Evolutionary conservation across 2,888 invertebrate species (phyloP), one percentile per base, ranked within the genome.

Genomic region (Tenthredo mesomela): DNA sequence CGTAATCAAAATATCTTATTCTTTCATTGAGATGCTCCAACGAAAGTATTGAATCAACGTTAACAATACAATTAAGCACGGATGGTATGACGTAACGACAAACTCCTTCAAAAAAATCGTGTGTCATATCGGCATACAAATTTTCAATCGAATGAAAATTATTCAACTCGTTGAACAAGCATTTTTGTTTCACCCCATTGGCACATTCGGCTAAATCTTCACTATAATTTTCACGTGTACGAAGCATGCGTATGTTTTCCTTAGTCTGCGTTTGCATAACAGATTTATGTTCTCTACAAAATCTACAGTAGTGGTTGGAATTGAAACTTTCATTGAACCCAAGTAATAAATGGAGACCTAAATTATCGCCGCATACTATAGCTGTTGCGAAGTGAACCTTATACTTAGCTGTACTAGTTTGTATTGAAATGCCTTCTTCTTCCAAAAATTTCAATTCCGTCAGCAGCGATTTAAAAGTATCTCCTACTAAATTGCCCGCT

Each of bases 281-380:
- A 4, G 21, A 18, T 33, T 70, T 70, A 33, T 70, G 33, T 29
- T 29, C 33, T 33, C 33, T 25, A 33, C 70, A 70, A 37, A 37
- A 33, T 18, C 70, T 29, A 18, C 70, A 70, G 18, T 25, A 25
- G 37, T 70, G 37, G 12, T 75, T 21, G 18, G 88, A 85, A 29
- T 85, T 84, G 71, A 88, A 89, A 70, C 86, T 82, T 84, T 88
- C 87, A 37, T 78, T 84, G 71, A 87, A 87, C 21, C 88, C 88
- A 15, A 87, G 71, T 82, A 88, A 50, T 50, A 50, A 18, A 50
- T 50, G 50, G 3, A 50, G 50, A 5, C 18, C 50, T 5, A 18
- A 50, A 50, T 87, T 75, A 84, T 70, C 88, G 1, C 87, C 88
- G 33, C 86, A 33, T 77, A 88, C 85, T 40, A 58, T 65, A 3